Evolutionary conservation across 1,140 invertebrate species (phyloP), one percentile per base, ranked within the genome.

Genomic region (Drosophila willistoni): DNA sequence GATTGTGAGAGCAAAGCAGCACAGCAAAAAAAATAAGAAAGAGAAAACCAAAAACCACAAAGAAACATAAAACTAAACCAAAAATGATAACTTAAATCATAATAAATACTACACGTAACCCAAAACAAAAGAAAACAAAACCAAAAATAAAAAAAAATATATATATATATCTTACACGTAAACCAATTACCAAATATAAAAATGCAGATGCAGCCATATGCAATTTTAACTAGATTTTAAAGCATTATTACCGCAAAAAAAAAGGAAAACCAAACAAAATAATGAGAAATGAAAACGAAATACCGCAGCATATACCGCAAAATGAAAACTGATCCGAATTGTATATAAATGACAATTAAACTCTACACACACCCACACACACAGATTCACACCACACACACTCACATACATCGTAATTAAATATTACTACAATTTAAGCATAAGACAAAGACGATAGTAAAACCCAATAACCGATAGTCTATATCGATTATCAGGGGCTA

Each of bases 141-240:
- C 62, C 34, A 9, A 36, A 36, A 10, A 36, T 6, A 29, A 36
- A 36, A 34, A 34, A 4, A 29, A 1, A 29, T 29, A 29, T 29
- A 29, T 29, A 77, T 54, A 75, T 81, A 86, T 81, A 83, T 77
- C 79, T 85, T 81, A 85, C 79, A 85, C 77, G 73, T 80, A 82
- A 85, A 79, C 73, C 69, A 83, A 79, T 84, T 79, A 85, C 75
- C 71, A 82, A 85, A 73, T 85, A 87, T 85, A 87, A 81, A 85
- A 86, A 89, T 78, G 77, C 77, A 89, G 66, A 89, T 75, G 83
- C 83, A 86, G 79, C 76, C 76, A 87, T 87, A 89, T 89, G 84
- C 84, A 87, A 74, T 89, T 87, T 87, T 84, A 89, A 87, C 84
- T 87, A 87, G 84, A 87, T 89, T 89, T 87, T 89, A 87, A 87